These are phyloP conservation scores for Ornithoptera alexandrae DNA, from an alignment of 2,888 invertebrate genomes.

Conservation along the genomic window DNA sequence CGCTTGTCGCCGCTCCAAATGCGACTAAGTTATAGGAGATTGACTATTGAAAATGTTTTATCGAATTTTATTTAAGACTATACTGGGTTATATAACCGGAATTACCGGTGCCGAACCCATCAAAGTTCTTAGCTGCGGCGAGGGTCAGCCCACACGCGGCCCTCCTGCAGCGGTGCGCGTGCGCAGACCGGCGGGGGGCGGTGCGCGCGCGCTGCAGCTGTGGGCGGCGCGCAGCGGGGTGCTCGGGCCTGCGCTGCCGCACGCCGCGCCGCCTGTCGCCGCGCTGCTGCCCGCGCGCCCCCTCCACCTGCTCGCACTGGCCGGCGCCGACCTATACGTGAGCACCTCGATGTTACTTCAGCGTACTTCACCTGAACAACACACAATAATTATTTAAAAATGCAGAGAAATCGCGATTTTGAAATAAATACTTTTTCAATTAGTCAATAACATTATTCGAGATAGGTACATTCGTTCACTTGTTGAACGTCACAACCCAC, in stretches of 20 bases:
- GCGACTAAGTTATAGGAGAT: background rate
- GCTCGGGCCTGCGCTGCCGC: slow-evolving; percentile 33
- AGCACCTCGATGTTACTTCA: slow-evolving; percentile 6
- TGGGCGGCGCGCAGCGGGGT: slow-evolving; percentile 35
- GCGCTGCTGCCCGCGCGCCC: slow-evolving; percentile 30
- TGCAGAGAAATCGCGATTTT: too few species aligned
- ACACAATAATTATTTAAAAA: too few species aligned
- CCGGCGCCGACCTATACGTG: slow-evolving; percentile 39
- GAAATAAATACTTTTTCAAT: too few species aligned
- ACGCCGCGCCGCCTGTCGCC: slow-evolving; percentile 33
- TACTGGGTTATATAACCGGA: too few species aligned
- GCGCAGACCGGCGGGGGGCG: slow-evolving; percentile 35
- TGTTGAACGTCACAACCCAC: too few species aligned
- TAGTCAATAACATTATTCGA: too few species aligned
- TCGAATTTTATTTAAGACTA: too few species aligned
- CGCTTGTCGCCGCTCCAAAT: background rate
- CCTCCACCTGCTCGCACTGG: slow-evolving; percentile 37
- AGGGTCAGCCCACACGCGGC: background rate
- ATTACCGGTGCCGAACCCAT: too few species aligned
- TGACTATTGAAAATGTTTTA: background rate
- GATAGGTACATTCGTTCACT: too few species aligned
- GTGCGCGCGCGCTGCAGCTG: slow-evolving; percentile 31
- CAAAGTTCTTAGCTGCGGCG: background rate
- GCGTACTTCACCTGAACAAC: too few species aligned
- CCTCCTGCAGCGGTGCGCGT: background rate